Evolutionary conservation across 2,797 vertebrate species (phyloP).

Genomic region (Hozukius guyotensis): DNA sequence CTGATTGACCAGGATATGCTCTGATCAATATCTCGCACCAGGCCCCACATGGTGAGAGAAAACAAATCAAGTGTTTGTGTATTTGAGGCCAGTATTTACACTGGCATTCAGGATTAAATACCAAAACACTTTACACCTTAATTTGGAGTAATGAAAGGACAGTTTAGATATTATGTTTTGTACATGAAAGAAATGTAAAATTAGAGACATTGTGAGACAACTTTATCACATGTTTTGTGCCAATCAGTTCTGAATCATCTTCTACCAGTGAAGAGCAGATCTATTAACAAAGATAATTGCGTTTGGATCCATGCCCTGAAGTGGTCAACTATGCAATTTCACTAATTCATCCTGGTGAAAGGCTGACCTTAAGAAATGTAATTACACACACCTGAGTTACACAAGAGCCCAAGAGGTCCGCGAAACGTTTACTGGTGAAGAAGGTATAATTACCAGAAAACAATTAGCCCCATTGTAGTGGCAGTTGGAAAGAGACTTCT

Average conservation of each 20-base stretch:
- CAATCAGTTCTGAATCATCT: constrained; percentile 68
- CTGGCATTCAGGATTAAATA: constrained; percentile 50
- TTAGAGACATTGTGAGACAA: background rate
- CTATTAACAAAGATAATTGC: constrained; percentile 88
- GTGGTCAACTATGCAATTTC: constrained; percentile 89
- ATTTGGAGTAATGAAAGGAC: constrained; percentile 44
- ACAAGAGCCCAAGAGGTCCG: constrained; percentile 80
- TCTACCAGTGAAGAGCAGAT: constrained; percentile 73
- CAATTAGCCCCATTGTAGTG: constrained; percentile 79
- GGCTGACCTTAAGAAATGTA: constrained; percentile 89
- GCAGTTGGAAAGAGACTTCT: constrained; percentile 61
- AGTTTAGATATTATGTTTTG: constrained; percentile 7
- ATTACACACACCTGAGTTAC: constrained; percentile 89
- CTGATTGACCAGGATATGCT: constrained; percentile 81
- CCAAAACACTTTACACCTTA: constrained; percentile 40
- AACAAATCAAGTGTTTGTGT: constrained; percentile 74
- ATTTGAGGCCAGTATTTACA: constrained; percentile 60
- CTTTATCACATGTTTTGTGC: constrained; percentile 46
- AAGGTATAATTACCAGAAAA: constrained; percentile 86
- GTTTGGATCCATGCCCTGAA: constrained; percentile 84
- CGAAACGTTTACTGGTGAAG: constrained; percentile 82
- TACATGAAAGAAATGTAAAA: background rate
- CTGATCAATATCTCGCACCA: constrained; percentile 82
- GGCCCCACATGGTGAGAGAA: constrained; percentile 69
- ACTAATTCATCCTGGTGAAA: constrained; percentile 89